phyloP scores from a whole-genome alignment of 2,113 vertebrate genomes.

The Verasper variegatus region DNA sequence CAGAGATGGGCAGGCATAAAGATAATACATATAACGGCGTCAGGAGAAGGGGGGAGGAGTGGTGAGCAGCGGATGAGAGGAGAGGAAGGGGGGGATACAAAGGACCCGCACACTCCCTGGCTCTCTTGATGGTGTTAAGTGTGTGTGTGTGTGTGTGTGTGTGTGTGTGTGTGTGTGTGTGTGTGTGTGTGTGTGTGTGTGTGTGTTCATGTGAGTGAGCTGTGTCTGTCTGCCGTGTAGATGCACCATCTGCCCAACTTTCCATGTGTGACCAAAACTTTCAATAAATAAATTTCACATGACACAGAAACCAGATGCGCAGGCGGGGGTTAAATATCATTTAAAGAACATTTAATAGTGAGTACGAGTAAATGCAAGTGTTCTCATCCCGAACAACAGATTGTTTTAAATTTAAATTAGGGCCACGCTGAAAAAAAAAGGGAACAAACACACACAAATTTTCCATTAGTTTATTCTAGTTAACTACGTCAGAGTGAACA shows the following conservation, averaged over 20 bases:
- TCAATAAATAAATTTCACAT: conserved; percentile 86
- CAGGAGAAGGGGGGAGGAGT: conserved; percentile 51
- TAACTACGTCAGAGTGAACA: background rate
- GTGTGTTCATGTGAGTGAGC: conserved; percentile 7
- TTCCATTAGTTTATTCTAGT: conserved; percentile 3
- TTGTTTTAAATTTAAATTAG: conserved; percentile 46
- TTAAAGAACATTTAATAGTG: conserved; percentile 72
- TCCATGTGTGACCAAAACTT: conserved; percentile 92
- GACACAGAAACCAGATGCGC: conserved; percentile 80
- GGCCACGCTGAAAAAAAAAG: background rate
- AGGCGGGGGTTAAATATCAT: conserved; percentile 76
- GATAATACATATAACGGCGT: conserved; percentile 82
- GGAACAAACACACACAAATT: background rate
- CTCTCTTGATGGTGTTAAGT: conserved; percentile 39
- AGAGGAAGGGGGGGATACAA: conserved; percentile 60
- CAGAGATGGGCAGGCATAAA: conserved; percentile 82
- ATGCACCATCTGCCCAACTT: conserved; percentile 91
- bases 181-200: conserved; percentile 1
- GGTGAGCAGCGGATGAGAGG: conserved; percentile 38
- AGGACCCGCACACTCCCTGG: conserved; percentile 35
- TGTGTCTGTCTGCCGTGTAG: conserved; percentile 39
- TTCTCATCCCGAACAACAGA: conserved; percentile 34
- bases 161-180: conserved; percentile 13
- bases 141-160: conserved; percentile 21
- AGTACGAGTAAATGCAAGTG: conserved; percentile 46